Base-by-base conservation (phyloP, 1,140 invertebrate genomes). In the Drosophila asahinai region DNA sequence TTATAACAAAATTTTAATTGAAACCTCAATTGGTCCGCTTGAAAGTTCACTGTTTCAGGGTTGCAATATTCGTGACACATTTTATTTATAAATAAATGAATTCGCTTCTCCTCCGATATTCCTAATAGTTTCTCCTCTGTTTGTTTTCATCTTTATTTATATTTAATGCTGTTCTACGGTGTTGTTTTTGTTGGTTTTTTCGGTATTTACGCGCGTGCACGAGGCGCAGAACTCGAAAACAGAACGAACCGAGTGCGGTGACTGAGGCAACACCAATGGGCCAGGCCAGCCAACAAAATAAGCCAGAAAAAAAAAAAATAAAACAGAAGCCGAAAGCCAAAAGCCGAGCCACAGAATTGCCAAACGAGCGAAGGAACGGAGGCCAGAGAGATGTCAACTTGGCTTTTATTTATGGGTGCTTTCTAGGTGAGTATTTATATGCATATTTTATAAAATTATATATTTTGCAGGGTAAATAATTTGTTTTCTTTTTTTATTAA, bases 211-310 rank as follows among this genome's bases (percentile, higher is more conserved):
- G 73, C 74, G 64, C 63, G 51, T 77, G 65, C 64, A 60, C 75
- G 48, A 49, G 43, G 57, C 72, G 49, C 66, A 36, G 38, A 52
- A 30, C 27, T 49, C 30, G 54, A 61, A 61, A 49, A 27, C 55
- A 61, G 51, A 77, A 67, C 75, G 74, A 77, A 77, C 74, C 75
- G 75, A 77, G 38, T 78, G 75, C 75, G 74, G 75, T 67, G 58
- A 78, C 74, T 77, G 75, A 77, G 64, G 64, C 74, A 77, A 77
- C 74, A 77, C 74, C 73, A 77, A 77, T 77, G 73, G 73, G 74
- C 52, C 67, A 68, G 40, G 15, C 55, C 48, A 22, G 58, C 66
- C 65, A 72, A 62, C 63, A 57, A 79, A 79, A 76, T 66, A 25
- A 42, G 40, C 63, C 54, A 62, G 49, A 71, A 70, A 52, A 36